phyloP scores from a whole-genome alignment of 2,888 invertebrate species.

The Callosobruchus maculatus region DNA sequence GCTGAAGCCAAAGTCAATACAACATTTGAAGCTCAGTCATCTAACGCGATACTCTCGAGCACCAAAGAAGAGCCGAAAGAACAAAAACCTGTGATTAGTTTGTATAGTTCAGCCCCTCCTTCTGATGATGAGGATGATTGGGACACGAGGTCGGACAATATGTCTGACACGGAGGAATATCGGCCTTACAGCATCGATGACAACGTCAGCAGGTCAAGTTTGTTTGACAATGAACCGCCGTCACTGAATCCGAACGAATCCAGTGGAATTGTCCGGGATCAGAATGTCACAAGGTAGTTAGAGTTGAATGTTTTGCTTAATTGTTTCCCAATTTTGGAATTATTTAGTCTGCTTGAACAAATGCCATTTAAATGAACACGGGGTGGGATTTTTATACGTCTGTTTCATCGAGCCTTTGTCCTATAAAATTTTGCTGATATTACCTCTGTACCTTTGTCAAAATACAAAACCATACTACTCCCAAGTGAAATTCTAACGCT shows the following conservation, averaged over 20 bases:
- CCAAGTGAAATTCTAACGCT: no score
- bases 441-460: no score
- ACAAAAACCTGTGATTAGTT: conserved; percentile 4
- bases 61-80: conserved; percentile 17
- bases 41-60: not conserved
- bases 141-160: conserved; percentile 39
- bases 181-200: conserved; percentile 15
- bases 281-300: conserved; percentile 23
- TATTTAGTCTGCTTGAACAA: no score
- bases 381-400: no score
- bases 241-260: conserved; percentile 32
- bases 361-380: no score
- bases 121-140: conserved; percentile 28
- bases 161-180: conserved; percentile 29
- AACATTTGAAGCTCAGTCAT: not conserved
- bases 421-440: no score
- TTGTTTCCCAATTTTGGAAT: no score
- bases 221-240: conserved; percentile 42
- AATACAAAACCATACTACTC: no score
- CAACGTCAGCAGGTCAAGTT: conserved; percentile 15
- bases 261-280: conserved; percentile 33
- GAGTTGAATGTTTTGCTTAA: not conserved
- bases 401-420: no score
- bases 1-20: not conserved
- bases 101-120: conserved; percentile 16